Percentiles rank a stretch among this genome's conserved stretches.
phyloP scores from a whole-genome alignment of 2,797 vertebrate species.

The Threskiornis aethiopicus region DNA sequence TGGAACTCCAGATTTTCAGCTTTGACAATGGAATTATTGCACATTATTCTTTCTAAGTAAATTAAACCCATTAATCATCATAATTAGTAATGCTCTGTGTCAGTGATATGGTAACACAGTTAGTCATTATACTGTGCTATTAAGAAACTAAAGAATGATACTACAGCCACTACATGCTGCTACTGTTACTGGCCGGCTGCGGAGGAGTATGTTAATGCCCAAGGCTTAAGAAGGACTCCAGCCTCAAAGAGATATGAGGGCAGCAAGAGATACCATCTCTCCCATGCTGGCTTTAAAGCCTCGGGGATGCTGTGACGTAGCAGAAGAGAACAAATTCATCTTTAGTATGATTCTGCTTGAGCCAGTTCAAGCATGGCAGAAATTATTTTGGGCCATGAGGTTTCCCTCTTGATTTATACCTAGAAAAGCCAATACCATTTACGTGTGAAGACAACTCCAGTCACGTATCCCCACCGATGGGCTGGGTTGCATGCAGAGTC shows the following conservation, averaged over 20 bases:
- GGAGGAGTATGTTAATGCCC: not conserved
- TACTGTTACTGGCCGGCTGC: not conserved
- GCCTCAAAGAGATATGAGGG: not conserved
- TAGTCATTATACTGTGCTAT: slow-evolving; percentile 37
- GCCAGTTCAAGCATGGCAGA: not conserved
- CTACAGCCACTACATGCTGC: not conserved
- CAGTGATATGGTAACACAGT: slow-evolving; percentile 37
- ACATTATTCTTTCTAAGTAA: slow-evolving; percentile 62
- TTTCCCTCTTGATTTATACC: not conserved
- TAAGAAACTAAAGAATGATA: not conserved
- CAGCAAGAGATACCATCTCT: not conserved
- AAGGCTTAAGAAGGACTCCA: not conserved
- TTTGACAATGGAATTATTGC: slow-evolving; percentile 51
- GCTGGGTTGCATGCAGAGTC: not conserved
- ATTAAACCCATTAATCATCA: slow-evolving; percentile 75
- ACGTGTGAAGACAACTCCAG: not conserved
- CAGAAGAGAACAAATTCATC: not conserved
- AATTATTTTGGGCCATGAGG: not conserved
- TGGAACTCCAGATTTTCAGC: slow-evolving; percentile 6
- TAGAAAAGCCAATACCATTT: not conserved
- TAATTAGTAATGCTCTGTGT: slow-evolving; percentile 62
- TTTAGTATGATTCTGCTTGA: not conserved
- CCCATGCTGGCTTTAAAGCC: not conserved
- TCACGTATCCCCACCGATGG: not conserved
- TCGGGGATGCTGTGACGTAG: not conserved